phyloP scores from a whole-genome alignment of 2,797 vertebrate genomes.

The Microctenopoma stevenorrisi region DNA sequence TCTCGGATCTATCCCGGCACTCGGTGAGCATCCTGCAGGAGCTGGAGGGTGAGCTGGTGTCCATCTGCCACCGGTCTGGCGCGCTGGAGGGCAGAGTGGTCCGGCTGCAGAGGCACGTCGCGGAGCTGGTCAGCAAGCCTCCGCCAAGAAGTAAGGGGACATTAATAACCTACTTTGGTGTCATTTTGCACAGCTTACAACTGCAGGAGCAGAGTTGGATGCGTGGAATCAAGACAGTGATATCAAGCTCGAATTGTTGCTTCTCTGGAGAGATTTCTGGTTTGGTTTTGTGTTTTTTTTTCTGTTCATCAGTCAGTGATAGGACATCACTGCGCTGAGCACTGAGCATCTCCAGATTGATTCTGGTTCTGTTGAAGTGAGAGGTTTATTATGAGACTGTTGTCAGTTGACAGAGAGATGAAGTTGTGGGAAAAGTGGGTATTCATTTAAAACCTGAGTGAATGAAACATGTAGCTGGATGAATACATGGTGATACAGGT shows the following conservation, averaged over 20 bases:
- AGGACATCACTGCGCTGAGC: neutral
- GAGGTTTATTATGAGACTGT: slow-evolving; percentile 16
- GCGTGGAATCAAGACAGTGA: neutral
- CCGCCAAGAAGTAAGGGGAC: slow-evolving; percentile 78
- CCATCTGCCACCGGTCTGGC: slow-evolving; percentile 78
- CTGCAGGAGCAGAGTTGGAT: neutral
- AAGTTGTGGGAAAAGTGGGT: no score
- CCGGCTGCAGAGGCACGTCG: slow-evolving; percentile 78
- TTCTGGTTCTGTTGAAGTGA: slow-evolving; percentile 2
- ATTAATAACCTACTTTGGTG: slow-evolving; percentile 8
- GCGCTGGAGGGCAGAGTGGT: slow-evolving; percentile 79
- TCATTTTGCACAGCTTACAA: slow-evolving; percentile 1
- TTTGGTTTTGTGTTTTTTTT: neutral
- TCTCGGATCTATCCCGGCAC: slow-evolving; percentile 84
- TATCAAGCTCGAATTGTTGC: neutral
- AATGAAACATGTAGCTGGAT: neutral
- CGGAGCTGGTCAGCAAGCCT: slow-evolving; percentile 75
- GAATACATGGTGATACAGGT: no score
- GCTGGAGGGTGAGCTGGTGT: slow-evolving; percentile 82
- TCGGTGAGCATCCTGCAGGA: slow-evolving; percentile 85
- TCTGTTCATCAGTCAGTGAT: neutral
- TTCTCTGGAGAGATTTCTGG: neutral
- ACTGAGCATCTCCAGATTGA: neutral
- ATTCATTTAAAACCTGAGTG: neutral
- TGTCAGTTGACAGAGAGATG: slow-evolving; percentile 18